Conservation (phyloP, 1,140 invertebrate species). For the Samia ricini region DNA sequence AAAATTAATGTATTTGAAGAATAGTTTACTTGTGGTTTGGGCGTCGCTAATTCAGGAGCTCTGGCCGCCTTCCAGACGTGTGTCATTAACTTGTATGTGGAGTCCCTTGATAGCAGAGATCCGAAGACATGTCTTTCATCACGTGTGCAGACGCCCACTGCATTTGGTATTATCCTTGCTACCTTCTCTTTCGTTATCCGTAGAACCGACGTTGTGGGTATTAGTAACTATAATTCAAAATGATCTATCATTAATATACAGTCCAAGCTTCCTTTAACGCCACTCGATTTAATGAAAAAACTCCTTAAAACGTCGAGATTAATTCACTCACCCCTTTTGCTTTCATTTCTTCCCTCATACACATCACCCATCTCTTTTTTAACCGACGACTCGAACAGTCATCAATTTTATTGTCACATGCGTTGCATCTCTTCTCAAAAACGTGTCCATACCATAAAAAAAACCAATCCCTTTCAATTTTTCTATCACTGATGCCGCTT, state of each 20-base stretch:
- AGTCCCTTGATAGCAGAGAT: conserved; percentile 91
- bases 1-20: not conserved
- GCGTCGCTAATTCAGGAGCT: conserved; percentile 45
- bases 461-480: too few relatives aligned
- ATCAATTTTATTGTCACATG: too few relatives aligned
- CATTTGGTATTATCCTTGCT: conserved; percentile 93
- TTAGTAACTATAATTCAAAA: conserved; percentile 81
- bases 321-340: too few relatives aligned
- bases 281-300: too few relatives aligned
- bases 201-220: conserved; percentile 88
- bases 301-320: too few relatives aligned
- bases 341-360: too few relatives aligned
- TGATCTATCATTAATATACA: conserved; percentile 1
- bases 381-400: too few relatives aligned
- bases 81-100: conserved; percentile 90
- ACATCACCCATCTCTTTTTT: too few relatives aligned
- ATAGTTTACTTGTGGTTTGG: conserved; percentile 52
- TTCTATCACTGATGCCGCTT: too few relatives aligned
- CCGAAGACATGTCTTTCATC: conserved; percentile 94
- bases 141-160: conserved; percentile 90
- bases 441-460: too few relatives aligned
- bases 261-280: too few relatives aligned
- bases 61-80: conserved; percentile 82
- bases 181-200: conserved; percentile 95
- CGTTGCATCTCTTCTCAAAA: too few relatives aligned